Evolutionary conservation across 2,888 invertebrate species (phyloP).

Genomic region (Dasysyrphus tricinctus): DNA sequence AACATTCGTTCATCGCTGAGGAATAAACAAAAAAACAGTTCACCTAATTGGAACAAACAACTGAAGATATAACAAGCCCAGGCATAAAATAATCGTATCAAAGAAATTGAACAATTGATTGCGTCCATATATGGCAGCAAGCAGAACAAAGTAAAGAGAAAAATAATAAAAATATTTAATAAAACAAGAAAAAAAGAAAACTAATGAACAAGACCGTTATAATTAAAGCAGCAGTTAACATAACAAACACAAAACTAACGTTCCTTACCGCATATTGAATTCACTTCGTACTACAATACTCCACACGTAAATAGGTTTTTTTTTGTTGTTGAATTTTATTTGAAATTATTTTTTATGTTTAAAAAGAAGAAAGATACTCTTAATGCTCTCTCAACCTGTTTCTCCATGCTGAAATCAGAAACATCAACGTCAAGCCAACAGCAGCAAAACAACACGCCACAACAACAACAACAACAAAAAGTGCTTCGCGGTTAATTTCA

Average conservation of each 20-base stretch:
- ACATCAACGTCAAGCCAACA: slow-evolving; percentile 1
- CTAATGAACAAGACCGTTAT: slow-evolving; percentile 59
- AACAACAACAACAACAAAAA: slow-evolving; percentile 27
- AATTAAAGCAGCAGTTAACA: slow-evolving; percentile 66
- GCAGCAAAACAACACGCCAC: slow-evolving; percentile 32
- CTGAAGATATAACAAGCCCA: slow-evolving; percentile 11
- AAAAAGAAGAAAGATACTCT: slow-evolving; percentile 24
- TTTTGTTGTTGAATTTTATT: not conserved
- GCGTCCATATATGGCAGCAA: not conserved
- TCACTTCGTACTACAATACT: slow-evolving; percentile 40
- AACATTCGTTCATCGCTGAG: not conserved
- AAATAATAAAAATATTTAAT: slow-evolving; percentile 11
- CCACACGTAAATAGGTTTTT: not conserved
- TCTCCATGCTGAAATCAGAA: slow-evolving; percentile 15
- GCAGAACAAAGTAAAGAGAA: not conserved
- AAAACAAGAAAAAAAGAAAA: slow-evolving; percentile 5
- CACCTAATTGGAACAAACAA: slow-evolving; percentile 30
- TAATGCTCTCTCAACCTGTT: slow-evolving; percentile 41
- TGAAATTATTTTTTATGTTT: slow-evolving; percentile 3
- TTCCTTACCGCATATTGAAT: slow-evolving; percentile 42
- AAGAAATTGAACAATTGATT: slow-evolving; percentile 31
- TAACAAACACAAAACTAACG: slow-evolving; percentile 52
- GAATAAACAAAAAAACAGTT: not conserved
- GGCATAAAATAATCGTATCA: not conserved
- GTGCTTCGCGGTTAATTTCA: slow-evolving; percentile 68